phyloP scores from a whole-genome alignment of 2,888 invertebrate genomes.

The Scotopteryx bipunctaria region DNA sequence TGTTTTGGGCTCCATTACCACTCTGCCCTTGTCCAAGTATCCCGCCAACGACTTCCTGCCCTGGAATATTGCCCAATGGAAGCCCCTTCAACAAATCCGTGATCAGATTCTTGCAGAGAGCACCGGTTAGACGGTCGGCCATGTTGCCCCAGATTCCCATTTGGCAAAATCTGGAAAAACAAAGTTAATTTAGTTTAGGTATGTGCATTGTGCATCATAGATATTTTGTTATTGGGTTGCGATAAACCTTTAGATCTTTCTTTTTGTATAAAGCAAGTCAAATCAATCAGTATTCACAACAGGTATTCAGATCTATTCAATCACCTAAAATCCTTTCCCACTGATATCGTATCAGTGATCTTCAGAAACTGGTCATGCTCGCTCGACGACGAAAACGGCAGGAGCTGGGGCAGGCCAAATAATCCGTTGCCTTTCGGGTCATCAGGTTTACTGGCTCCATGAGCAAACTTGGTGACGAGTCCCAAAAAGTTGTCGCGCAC shows the following conservation, averaged over 20 bases:
- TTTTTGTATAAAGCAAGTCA: too few species aligned
- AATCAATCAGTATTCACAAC: too few species aligned
- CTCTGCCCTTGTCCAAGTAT: slow-evolving; percentile 7
- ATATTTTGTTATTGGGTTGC: too few species aligned
- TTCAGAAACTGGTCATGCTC: slow-evolving; percentile 69
- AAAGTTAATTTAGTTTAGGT: background rate
- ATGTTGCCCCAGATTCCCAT: slow-evolving; percentile 88
- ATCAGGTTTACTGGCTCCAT: slow-evolving; percentile 46
- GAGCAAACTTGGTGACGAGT: slow-evolving; percentile 87
- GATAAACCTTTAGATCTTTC: too few species aligned
- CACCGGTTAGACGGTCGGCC: slow-evolving; percentile 80
- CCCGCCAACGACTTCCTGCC: background rate
- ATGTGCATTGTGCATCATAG: too few species aligned
- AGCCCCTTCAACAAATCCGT: slow-evolving; percentile 48
- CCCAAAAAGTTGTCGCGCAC: slow-evolving; percentile 87
- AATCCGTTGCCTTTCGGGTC: slow-evolving; percentile 38
- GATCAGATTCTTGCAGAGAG: slow-evolving; percentile 76
- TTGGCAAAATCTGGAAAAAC: slow-evolving; percentile 83
- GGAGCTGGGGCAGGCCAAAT: slow-evolving; percentile 42
- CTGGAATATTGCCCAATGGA: slow-evolving; percentile 12
- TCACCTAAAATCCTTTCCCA: slow-evolving; percentile 71
- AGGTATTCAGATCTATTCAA: slow-evolving; percentile 1
- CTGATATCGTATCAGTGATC: slow-evolving; percentile 55
- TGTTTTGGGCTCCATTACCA: background rate
- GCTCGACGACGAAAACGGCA: slow-evolving; percentile 51